Evolutionary conservation across 2,888 invertebrate genomes (phyloP), one percentile per base, ranked within the genome.

Genomic region (Nymphalis c-album): DNA sequence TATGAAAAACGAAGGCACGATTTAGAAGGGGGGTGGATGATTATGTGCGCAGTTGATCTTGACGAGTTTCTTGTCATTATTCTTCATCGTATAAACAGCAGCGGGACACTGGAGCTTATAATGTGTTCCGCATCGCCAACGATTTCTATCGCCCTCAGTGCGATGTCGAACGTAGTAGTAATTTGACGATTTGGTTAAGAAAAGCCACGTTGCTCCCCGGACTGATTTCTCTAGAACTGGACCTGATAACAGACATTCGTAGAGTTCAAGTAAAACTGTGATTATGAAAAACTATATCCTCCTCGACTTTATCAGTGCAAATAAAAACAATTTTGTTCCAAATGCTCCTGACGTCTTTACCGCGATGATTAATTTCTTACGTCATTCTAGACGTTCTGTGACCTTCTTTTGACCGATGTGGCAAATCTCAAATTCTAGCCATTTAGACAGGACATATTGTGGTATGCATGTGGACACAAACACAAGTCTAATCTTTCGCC

Each of bases 131-230:
- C 82, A 82, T 68, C 78, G 76, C 81, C 82, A 82, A 0, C 73
- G 68, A 5, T 63, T 69, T n/a, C 58, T 69, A 67, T 64, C 22
- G 1, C 75, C 74, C 4, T 68, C 67, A 4, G 61, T 71, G 0
- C 80, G 74, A 7, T 83, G 82, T 48, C 79, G 76, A 17, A 79
- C 77, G 71, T 79, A 85, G 46, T 76, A 79, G 67, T 77, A 80
- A 4, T 67, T 67, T 1, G 67, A 58, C 0, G 62, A 50, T 22
- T 62, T 58, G 7, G 64, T 50, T 6, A 69, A 26, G 40, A 63
- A 58, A 16, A 74, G 62, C 63, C 68, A 60, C 7, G 47, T 63
- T 2, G 60, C 64, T 0, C 74, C 73, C 1, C 69, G 63, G 7
- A 16, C 22, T 40, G 60, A 67, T 22, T 31, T 71, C 51, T 58